Conservation (phyloP, 2,797 vertebrate genomes). For the Cetoscarus ocellatus region DNA sequence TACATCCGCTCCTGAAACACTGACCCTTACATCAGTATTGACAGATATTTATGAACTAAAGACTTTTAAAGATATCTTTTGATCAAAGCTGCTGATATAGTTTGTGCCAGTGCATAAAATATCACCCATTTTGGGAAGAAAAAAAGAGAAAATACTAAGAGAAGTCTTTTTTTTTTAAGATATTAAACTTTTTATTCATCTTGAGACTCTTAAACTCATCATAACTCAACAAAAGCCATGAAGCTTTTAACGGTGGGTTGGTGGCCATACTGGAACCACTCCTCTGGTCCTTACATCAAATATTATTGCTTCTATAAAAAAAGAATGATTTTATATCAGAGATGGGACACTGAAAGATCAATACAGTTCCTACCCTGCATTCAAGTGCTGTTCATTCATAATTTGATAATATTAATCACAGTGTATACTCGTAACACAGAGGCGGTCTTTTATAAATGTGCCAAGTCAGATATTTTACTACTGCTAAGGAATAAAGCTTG, state of each 20-base stretch:
- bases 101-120: slow-evolving; percentile 59
- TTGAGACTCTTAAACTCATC: slow-evolving; percentile 34
- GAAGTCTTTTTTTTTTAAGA: slow-evolving; percentile 16
- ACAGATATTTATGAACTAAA: slow-evolving; percentile 48
- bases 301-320: slow-evolving; percentile 14
- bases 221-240: slow-evolving; percentile 63
- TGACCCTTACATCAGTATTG: slow-evolving; percentile 47
- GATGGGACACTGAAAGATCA: slow-evolving; percentile 3
- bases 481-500: slow-evolving; percentile 9
- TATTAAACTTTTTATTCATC: slow-evolving; percentile 33
- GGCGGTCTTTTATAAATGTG: slow-evolving; percentile 22
- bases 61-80: slow-evolving; percentile 33
- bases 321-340: slow-evolving; percentile 11
- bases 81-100: slow-evolving; percentile 55
- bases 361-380: slow-evolving; percentile 28
- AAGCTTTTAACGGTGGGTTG: slow-evolving; percentile 34
- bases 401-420: slow-evolving; percentile 24
- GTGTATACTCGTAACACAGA: not conserved
- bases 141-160: slow-evolving; percentile 26
- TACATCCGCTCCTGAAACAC: slow-evolving; percentile 36
- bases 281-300: slow-evolving; percentile 26
- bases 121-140: slow-evolving; percentile 43
- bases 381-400: slow-evolving; percentile 47
- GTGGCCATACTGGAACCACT: slow-evolving; percentile 6
- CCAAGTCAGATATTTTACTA: slow-evolving; percentile 22